Base-by-base conservation (phyloP, 2,113 vertebrate genomes). In the Hirundichthys speculiger region DNA sequence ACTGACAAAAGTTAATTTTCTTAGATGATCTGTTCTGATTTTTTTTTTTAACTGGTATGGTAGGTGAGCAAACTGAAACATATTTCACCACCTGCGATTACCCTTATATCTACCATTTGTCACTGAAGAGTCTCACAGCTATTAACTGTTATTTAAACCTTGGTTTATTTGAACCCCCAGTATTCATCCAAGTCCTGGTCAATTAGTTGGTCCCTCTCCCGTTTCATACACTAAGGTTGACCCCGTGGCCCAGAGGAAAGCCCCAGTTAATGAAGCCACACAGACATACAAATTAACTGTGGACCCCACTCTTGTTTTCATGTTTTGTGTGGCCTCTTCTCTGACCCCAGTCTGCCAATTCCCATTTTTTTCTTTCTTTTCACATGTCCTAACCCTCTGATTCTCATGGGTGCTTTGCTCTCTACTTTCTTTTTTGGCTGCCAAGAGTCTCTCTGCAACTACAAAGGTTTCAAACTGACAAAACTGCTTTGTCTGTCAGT, bases 161-260 rank as follows among this genome's bases (percentile, higher is more conserved):
- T 56, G 63, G 21, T 61, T 67, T 78, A 7, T 34, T 34, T 34
- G 30, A 85, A 57, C 57, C 79, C 84, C 89, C 54, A 62, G 73
- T 60, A 66, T 86, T 83, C 73, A 73, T 81, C 83, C 88, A 88
- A 61, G 66, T 77, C 53, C 54, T 47, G 54, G 77, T 89, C 90
- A 90, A 84, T 93, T 90, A 89, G 89, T 79, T 76, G 88, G 86
- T 91, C 90, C 88, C 84, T 85, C 78, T 90, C 73, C 34, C 60
- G 49, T 67, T 78, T 84, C 78, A 69, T 88, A 87, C 86, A 85
- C 75, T 79, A 46, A 58, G 64, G 34, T 74, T 75, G 63, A 70
- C 82, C 77, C 69, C 43, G 75, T 76, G 64, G 73, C 76, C 60
- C 58, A 53, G 19, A 67, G 69, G 38, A 67, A 73, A 69, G 39